These are phyloP conservation scores for Aphrocallistes beatrix DNA, from an alignment of 37 sponge, comb jelly and placozoan genomes.

Conservation along the genomic window DNA sequence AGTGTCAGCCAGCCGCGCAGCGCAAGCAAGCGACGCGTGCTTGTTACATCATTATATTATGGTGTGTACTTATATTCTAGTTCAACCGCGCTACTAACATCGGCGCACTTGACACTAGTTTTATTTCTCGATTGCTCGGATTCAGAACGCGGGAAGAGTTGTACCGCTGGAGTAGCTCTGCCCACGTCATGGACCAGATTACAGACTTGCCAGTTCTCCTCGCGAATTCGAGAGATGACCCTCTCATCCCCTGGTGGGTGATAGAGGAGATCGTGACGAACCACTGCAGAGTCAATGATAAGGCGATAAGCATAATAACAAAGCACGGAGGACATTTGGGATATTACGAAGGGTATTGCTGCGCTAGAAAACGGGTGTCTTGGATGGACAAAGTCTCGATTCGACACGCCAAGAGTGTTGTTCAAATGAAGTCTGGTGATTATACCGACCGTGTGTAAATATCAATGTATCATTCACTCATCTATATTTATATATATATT, in stretches of 20 bases:
- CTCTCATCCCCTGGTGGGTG: conserved; percentile 33
- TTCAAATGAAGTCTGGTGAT: not conserved
- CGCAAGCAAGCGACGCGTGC: too few relatives aligned
- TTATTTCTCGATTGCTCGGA: not conserved
- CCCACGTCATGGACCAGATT: conserved; percentile 28
- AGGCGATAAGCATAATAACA: conserved; percentile 56
- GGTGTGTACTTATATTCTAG: not conserved
- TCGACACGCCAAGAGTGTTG: not conserved
- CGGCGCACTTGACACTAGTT: not conserved
- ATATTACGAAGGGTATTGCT: conserved; percentile 59
- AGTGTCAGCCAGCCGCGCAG: too few relatives aligned
- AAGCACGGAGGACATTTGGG: conserved; percentile 84
- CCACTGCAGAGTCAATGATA: conserved; percentile 36
- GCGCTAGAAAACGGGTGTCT: conserved; percentile 39
- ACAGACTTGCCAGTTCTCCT: conserved; percentile 53
- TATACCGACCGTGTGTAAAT: not conserved
- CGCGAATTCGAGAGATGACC: conserved; percentile 73
- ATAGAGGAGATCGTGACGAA: conserved; percentile 29
- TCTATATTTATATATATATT: too few relatives aligned
- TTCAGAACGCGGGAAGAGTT: conserved; percentile 14
- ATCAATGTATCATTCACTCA: too few relatives aligned
- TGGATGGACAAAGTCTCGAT: conserved; percentile 67
- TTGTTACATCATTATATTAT: too few relatives aligned
- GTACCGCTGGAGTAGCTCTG: not conserved
- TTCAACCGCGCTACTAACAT: not conserved